Base-by-base conservation (phyloP, 2,888 invertebrate genomes). In the Apamea epomidion region DNA sequence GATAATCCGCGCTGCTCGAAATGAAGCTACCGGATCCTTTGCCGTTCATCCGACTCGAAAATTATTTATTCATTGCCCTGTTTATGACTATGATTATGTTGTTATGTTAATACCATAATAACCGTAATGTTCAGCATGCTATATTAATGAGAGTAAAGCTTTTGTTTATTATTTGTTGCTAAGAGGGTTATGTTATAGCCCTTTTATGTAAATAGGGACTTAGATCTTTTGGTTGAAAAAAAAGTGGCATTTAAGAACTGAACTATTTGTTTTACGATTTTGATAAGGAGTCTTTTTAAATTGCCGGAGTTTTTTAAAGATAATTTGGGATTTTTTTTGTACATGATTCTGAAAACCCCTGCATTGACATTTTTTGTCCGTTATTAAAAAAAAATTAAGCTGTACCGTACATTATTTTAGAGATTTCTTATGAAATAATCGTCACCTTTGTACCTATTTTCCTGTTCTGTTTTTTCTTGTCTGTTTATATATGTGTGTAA, bases 1-100 rank as follows among this genome's bases (percentile, higher is more conserved):
- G 96, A 95, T 95, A 94, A 96, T 95, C 96, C 95, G 87, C 90
- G 92, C 89, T 91, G 94, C 94, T 94, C 92, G 92, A 92, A 94
- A 95, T 94, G 95, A 95, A 93, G 94, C 94, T 92, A 92, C 92
- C 92, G 91, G 92, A 93, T 94, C 92, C 92, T 94, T 93, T 93
- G 92, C 91, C 91, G 94, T 93, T 93, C 93, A 93, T 91, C 93
- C 92, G 92, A 92, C 93, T 93, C 89, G 92, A 92, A 95, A 94
- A 95, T 95, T 94, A 95, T 94, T 95, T 94, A 95, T 95, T 95
- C 94, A 94, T 94, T 93, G 91, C 92, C 90, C 91, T 92, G 92
- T 92, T 94, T 92, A 93, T 92, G 90, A 92, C 91, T 93, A 92
- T 90, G 91, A 92, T 93, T 92, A 92, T 90, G 90, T 91, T 92